Evolutionary conservation across 2,888 invertebrate genomes (phyloP).

Genomic region (Clitarchus hookeri): DNA sequence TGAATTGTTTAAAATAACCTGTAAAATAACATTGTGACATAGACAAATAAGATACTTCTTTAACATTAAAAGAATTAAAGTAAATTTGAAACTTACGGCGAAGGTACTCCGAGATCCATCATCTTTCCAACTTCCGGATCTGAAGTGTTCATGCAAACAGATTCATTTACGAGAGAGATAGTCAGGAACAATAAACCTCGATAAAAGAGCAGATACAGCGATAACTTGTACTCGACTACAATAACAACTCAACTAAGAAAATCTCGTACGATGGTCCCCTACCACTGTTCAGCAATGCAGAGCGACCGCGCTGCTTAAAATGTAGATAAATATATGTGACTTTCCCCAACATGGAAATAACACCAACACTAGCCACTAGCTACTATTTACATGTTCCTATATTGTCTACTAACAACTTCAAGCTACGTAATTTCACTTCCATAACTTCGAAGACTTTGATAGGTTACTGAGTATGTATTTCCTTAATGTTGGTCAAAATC

Average conservation of each 20-base stretch:
- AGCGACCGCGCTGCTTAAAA: not conserved
- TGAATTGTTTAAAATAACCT: too few relatives aligned
- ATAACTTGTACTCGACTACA: not conserved
- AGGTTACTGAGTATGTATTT: not conserved
- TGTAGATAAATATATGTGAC: constrained; percentile 7
- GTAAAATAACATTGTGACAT: too few relatives aligned
- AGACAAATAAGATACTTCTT: too few relatives aligned
- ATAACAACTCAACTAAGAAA: constrained; percentile 1
- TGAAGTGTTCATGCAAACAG: not conserved
- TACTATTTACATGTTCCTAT: not conserved
- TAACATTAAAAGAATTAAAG: too few relatives aligned
- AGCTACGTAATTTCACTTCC: not conserved
- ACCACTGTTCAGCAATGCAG: not conserved
- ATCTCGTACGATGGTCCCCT: not conserved
- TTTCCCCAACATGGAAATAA: not conserved
- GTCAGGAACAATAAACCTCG: constrained; percentile 14
- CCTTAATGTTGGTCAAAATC: not conserved
- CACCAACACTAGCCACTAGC: constrained; percentile 7
- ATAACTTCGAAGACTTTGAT: not conserved
- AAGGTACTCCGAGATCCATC: too few relatives aligned
- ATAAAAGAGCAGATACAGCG: not conserved
- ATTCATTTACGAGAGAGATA: not conserved
- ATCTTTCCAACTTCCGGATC: too few relatives aligned
- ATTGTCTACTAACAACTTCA: not conserved
- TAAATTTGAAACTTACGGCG: too few relatives aligned